Evolutionary conservation across 1,140 invertebrate species (phyloP), one percentile per base, ranked within the genome.

Genomic region (Stenopsyche tienmushanensis): DNA sequence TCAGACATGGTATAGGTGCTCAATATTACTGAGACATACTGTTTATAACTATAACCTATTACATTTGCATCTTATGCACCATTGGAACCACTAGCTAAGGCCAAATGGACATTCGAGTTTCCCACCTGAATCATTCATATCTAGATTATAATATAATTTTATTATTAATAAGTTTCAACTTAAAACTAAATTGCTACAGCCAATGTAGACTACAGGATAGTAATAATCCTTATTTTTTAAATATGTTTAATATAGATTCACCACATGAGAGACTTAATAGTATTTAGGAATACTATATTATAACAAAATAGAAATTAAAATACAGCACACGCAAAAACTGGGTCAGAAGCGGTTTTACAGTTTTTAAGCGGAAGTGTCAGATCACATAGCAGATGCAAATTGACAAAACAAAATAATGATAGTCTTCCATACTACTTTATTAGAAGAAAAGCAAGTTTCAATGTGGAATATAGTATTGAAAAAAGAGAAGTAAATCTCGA

Each of bases 11-110:
- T 47, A 47, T 15, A 47, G 44, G 44, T 47, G 44, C 44, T 47
- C 10, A 15, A 47, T 47, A 15, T n/a, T n/a, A 15, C 18, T 47
- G 7, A 15, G 10, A 20, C 17, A 47, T 47, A 47, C 7, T 9
- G 17, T 18, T 47, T 15, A 47, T 8, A 47, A 9, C 44, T 47
- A 47, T 20, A 9, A 9, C 17, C 44, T 47, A 47, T 15, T 47
- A 47, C 44, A 47, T 47, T 20, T 47, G 44, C 44, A 47, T 47
- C 18, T 47, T 47, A 47, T 47, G 44, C 44, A 47, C 44, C 44
- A 20, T 47, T 47, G 44, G 18, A 47, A 20, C 29, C 29, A 34
- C 29, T 18, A 9, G 3, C 44, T 47, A 47, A 47, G 44, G 44
- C 44, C 17, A 47, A 47, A 18, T 47, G 44, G 44, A 47, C 17